A percentile compares a stretch with the other conserved stretches of the same genome.
phyloP scores from a whole-genome alignment of 92 coral and sea anemone genomes.

The Epizoanthus scotinus region DNA sequence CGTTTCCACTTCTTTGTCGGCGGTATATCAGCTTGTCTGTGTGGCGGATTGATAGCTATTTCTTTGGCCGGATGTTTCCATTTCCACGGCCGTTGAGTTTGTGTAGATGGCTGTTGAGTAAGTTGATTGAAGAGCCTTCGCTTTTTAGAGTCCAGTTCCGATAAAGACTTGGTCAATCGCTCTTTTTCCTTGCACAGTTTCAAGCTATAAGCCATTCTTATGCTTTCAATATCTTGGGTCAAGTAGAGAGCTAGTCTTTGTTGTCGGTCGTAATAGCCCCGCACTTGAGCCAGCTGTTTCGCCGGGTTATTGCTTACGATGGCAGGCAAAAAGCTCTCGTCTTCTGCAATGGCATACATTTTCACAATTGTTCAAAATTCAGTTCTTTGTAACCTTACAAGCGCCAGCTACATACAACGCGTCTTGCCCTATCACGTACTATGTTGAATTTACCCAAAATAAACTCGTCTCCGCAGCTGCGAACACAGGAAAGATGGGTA shows the following conservation, averaged over 20 bases:
- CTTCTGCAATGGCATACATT: constrained; percentile 74
- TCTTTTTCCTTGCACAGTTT: constrained; percentile 75
- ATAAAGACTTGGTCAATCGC: constrained; percentile 84
- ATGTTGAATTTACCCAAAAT: constrained; percentile 11
- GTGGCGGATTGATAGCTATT: constrained; percentile 8
- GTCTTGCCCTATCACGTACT: background rate
- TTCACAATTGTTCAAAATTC: background rate
- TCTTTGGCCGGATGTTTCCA: constrained; percentile 23
- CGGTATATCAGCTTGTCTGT: background rate
- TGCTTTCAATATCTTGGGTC: constrained; percentile 74
- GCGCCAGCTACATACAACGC: too few species aligned
- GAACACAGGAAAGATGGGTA: background rate
- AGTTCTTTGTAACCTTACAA: background rate
- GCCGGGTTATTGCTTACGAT: constrained; percentile 64
- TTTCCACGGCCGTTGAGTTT: constrained; percentile 2
- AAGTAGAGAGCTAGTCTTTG: constrained; percentile 54
- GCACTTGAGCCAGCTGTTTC: constrained; percentile 82
- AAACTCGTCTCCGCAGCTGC: constrained; percentile 22
- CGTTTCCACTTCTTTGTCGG: constrained; percentile 10
- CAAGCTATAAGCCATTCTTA: constrained; percentile 73
- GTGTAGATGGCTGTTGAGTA: constrained; percentile 55
- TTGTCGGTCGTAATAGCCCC: constrained; percentile 76
- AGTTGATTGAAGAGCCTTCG: constrained; percentile 82
- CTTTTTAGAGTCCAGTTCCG: constrained; percentile 92
- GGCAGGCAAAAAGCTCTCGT: constrained; percentile 84